Base-by-base conservation (phyloP, 2,113 vertebrate genomes). In the Pipa parva region DNA sequence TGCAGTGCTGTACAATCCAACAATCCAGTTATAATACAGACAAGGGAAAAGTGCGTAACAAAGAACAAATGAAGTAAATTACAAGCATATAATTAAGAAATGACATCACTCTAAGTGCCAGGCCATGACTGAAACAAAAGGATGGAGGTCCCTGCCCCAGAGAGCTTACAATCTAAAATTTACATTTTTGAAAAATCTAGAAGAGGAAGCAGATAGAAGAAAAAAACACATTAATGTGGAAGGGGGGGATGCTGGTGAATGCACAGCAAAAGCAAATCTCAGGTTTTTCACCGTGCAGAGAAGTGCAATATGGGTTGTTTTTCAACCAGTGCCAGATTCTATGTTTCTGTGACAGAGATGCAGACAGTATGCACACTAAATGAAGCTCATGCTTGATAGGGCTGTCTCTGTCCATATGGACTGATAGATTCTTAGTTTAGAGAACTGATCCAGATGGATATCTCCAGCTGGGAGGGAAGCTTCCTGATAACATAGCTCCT, bases 321-420 rank as follows among this genome's bases (percentile, higher is more conserved):
- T 50, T 22, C 17, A 22, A 21, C 12, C 20, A 12, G 20, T 24
- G 39, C 13, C 39, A 42, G 39, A 42, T 42, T 50, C 48, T 24
- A 50, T 25, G 10, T 24, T 50, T 25, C 21, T 10, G 45, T 48
- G 45, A 8, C 33, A 48, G 20, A 17, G n/a, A 48, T 48, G 20
- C 17, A n/a, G 45, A 54, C 4, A 26, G 8, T 28, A 26, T 27
- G 50, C 50, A 27, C 24, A 56, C n/a, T 3, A 10, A 56, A 56
- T 56, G 52, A 68, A 15, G n/a, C 29, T 39, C 28, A 42, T 45
- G 18, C 7, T 60, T 69, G 17, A 17, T 26, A 29, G 36, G 24
- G 60, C 37, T 29, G 51, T 61, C 51, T 52, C 22, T 60, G 57
- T 60, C 48, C 66, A 60, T 69, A 69, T 69, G 66, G 66, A 54